These are phyloP conservation scores for Montifringilla adamsi DNA, from an alignment of 2,113 vertebrate genomes.

Conservation along the genomic window DNA sequence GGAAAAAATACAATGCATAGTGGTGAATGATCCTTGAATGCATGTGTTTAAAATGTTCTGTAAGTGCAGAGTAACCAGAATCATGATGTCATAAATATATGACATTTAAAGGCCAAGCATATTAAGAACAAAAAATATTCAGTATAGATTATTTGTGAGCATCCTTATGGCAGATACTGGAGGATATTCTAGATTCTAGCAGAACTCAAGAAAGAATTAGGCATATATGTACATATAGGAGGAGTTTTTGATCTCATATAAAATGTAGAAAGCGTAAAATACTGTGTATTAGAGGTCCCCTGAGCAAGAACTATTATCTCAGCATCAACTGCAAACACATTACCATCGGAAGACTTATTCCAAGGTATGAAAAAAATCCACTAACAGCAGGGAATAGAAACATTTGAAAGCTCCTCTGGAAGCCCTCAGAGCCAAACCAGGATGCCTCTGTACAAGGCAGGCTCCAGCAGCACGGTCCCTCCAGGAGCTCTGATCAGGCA, in stretches of 20 bases:
- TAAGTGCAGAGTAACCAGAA: background rate
- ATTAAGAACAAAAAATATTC: background rate
- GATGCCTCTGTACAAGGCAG: background rate
- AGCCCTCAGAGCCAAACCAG: background rate
- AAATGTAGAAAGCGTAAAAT: background rate
- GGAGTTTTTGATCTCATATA: background rate
- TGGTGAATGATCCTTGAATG: background rate
- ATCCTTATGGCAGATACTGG: background rate
- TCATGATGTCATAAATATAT: background rate
- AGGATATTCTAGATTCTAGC: background rate
- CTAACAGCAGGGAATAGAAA: background rate
- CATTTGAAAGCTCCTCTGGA: background rate
- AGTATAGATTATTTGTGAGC: background rate
- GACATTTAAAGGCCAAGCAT: constrained; percentile 6
- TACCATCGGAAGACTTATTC: background rate
- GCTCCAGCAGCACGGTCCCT: background rate
- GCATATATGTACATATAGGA: background rate
- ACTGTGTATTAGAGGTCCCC: background rate
- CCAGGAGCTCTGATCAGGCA: background rate
- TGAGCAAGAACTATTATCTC: background rate
- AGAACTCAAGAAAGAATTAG: constrained; percentile 49
- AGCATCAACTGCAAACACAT: background rate
- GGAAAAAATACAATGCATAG: background rate
- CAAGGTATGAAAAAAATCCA: background rate
- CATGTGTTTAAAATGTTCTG: background rate